Evolutionary conservation across 1,140 invertebrate genomes (phyloP), one percentile per base, ranked within the genome.

Genomic region (Drosophila pachea): DNA sequence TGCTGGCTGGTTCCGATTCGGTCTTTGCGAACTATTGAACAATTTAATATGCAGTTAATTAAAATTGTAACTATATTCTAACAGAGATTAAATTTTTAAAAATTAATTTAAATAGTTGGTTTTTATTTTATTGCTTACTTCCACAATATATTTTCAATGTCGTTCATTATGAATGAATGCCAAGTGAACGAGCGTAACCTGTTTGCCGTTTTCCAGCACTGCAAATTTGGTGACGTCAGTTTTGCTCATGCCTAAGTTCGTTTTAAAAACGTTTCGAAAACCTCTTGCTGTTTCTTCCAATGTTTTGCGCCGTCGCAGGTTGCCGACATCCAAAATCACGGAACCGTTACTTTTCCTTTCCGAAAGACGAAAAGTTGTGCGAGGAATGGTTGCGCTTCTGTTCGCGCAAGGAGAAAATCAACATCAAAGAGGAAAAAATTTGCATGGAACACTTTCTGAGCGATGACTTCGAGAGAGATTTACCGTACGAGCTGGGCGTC

Each of bases 221-320:
- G 1, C 3, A 0, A 2, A 4, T 12, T 31, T 11, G 9, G 61
- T 64, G 61, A 64, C 52, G 61, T 64, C 43, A 55, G 8, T 56
- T 38, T 45, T 64, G 62, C 50, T 55, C 52, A 16, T 22, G 4
- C 22, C 36, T 16, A 9, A 32, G 52, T 11, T 11, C 0, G 16
- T 40, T 47, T 65, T 65, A 4, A n/a, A 47, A 64, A 55, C 4
- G 11, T 47, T 45, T 45, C 8, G 14, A 45, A 59, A 59, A 22
- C 12, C 32, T 49, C 7, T 9, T 1, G 7, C 7, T 35, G 14
- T 9, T n/a, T 33, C 16, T 7, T 33, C 14, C 36, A 4, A 53
- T 56, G 54, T 14, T 40, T 38, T 36, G 61, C 50, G 50, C 42
- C 32, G 42, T 64, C n/a, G 33, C 32, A 40, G 8, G 14, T 45